Conservation (phyloP, 2,888 invertebrate genomes). For the Synergus itoensis region DNA sequence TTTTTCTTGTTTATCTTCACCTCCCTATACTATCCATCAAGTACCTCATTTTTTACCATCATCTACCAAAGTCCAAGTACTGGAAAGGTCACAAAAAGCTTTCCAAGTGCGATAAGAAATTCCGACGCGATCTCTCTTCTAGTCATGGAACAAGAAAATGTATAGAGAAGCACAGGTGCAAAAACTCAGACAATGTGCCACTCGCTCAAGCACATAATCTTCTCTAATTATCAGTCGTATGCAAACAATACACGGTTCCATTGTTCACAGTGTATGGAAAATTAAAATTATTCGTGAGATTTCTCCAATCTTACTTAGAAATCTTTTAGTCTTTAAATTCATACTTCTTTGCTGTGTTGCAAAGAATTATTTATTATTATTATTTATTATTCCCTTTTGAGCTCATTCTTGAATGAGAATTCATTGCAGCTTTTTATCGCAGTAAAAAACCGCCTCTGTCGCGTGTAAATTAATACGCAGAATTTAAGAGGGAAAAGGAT, state of each 20-base stretch:
- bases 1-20: neutral
- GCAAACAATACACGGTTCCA: neutral
- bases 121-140: slow-evolving; percentile 5
- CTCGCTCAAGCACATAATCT: neutral
- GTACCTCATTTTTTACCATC: slow-evolving; percentile 17
- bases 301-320: neutral
- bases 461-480: neutral
- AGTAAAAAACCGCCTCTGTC: neutral
- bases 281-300: neutral
- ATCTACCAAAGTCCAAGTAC: slow-evolving; percentile 28
- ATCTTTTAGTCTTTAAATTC: neutral
- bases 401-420: neutral
- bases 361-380: too few species aligned
- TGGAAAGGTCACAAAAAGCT: slow-evolving; percentile 16
- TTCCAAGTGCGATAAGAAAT: slow-evolving; percentile 23
- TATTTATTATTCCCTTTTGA: neutral
- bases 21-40: slow-evolving; percentile 13
- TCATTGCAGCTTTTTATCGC: neutral
- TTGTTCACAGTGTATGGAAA: neutral
- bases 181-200: neutral
- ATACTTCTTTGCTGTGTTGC: neutral
- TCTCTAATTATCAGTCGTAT: neutral
- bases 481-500: neutral
- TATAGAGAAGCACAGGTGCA: neutral
- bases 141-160: slow-evolving; percentile 17